phyloP scores from a whole-genome alignment of 2,797 vertebrate genomes.

The Sebastes oblongus region DNA sequence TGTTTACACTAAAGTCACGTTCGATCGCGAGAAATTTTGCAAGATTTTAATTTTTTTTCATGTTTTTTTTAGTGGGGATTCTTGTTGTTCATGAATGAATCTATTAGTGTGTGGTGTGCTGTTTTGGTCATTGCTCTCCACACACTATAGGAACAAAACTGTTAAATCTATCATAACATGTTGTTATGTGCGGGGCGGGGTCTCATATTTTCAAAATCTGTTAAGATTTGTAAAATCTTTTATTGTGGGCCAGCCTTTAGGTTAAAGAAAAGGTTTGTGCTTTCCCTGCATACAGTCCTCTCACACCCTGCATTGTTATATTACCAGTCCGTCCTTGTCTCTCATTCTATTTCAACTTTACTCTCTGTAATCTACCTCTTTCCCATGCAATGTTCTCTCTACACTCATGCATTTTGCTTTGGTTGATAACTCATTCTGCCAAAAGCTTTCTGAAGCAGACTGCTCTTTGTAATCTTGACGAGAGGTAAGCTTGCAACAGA shows the following conservation, averaged over 20 bases:
- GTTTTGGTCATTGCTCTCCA: too few relatives aligned
- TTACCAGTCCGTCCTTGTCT: constrained; percentile 15
- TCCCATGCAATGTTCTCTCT: constrained; percentile 38
- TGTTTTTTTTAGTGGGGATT: too few relatives aligned
- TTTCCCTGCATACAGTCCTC: constrained; percentile 7
- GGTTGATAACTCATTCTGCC: constrained; percentile 68
- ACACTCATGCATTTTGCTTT: constrained; percentile 71
- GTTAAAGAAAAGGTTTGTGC: neutral
- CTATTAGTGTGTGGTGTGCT: too few relatives aligned
- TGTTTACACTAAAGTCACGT: too few relatives aligned
- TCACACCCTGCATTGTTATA: constrained; percentile 1
- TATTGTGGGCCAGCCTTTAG: neutral
- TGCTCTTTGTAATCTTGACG: constrained; percentile 52
- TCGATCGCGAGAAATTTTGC: rapidly evolving
- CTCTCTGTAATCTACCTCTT: constrained; percentile 29
- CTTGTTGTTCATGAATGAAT: too few relatives aligned
- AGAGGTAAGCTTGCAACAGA: constrained; percentile 71
- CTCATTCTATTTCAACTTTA: constrained; percentile 22
- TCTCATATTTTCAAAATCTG: too few relatives aligned
- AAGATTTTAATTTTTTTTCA: too few relatives aligned
- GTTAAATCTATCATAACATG: too few relatives aligned
- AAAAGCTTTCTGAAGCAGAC: constrained; percentile 69
- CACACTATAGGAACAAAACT: too few relatives aligned
- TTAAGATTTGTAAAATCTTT: too few relatives aligned
- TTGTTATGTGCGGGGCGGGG: too few relatives aligned